Conservation (phyloP, 2,113 vertebrate genomes). For the Cryptomyrus ogoouensis region DNA sequence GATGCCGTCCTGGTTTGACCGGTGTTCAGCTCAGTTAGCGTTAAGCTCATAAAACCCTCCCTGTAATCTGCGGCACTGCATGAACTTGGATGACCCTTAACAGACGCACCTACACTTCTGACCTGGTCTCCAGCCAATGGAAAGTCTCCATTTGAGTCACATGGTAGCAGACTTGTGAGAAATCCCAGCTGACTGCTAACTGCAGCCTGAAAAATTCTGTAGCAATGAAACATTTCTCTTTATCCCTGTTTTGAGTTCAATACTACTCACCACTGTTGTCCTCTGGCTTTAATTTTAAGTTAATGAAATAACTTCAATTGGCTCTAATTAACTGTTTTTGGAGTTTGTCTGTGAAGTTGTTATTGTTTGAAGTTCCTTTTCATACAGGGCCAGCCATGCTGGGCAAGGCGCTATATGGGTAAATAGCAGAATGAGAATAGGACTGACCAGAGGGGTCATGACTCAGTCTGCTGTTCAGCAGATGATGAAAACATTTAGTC, state of each 20-base stretch:
- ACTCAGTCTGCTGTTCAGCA: background rate
- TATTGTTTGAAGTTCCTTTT: background rate
- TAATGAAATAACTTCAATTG: background rate
- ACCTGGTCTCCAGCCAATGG: background rate
- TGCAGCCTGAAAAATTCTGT: background rate
- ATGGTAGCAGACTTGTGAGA: background rate
- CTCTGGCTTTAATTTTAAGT: background rate
- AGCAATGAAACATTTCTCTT: background rate
- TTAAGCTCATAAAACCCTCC: background rate
- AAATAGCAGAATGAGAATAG: background rate
- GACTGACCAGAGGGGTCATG: background rate
- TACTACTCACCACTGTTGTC: background rate
- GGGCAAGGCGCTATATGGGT: background rate
- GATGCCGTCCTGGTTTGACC: background rate
- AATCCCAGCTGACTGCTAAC: background rate
- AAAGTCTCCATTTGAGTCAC: background rate
- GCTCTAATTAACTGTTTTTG: background rate
- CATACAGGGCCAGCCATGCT: background rate
- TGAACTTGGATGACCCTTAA: background rate
- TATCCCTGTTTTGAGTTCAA: background rate
- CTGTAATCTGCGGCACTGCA: background rate
- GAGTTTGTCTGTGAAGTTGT: background rate
- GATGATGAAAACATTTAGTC: background rate
- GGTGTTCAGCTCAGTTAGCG: background rate
- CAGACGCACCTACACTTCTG: background rate